phyloP scores from a whole-genome alignment of 2,113 vertebrate species.

The Sardina pilchardus region DNA sequence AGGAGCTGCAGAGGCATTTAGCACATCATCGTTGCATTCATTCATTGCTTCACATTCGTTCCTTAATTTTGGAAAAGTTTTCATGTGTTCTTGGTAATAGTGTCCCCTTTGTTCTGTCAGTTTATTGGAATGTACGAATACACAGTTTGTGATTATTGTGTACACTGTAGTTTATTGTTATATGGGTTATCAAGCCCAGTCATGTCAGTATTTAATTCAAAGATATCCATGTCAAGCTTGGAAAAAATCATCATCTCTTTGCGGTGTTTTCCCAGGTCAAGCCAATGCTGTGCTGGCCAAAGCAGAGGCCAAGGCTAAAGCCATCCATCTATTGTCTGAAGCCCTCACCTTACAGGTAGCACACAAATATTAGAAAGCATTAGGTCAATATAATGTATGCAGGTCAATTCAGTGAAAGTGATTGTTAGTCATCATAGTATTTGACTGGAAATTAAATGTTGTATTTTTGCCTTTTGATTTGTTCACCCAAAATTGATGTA shows the following conservation, averaged over 20 bases:
- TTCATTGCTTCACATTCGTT: background rate
- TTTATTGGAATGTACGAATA: too few relatives aligned
- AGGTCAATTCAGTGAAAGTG: background rate
- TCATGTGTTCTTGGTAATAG: too few relatives aligned
- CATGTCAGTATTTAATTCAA: background rate
- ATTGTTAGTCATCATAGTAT: too few relatives aligned
- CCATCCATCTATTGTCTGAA: constrained; percentile 83
- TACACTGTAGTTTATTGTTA: too few relatives aligned
- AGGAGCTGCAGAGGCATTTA: background rate
- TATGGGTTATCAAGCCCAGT: background rate
- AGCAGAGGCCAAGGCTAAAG: constrained; percentile 89
- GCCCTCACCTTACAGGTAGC: constrained; percentile 83
- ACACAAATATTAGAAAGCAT: background rate
- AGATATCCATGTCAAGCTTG: background rate
- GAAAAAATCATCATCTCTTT: background rate
- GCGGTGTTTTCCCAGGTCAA: constrained; percentile 76
- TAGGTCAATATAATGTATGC: background rate
- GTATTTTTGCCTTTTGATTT: too few relatives aligned
- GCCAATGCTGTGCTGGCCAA: constrained; percentile 86
- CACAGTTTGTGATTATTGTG: too few relatives aligned
- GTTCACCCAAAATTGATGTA: too few relatives aligned
- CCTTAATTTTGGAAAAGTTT: background rate
- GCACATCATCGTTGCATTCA: too few relatives aligned
- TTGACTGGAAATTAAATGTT: too few relatives aligned
- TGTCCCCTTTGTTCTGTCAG: too few relatives aligned